Conservation (phyloP, 2,888 invertebrate genomes). For the Dione juno region DNA sequence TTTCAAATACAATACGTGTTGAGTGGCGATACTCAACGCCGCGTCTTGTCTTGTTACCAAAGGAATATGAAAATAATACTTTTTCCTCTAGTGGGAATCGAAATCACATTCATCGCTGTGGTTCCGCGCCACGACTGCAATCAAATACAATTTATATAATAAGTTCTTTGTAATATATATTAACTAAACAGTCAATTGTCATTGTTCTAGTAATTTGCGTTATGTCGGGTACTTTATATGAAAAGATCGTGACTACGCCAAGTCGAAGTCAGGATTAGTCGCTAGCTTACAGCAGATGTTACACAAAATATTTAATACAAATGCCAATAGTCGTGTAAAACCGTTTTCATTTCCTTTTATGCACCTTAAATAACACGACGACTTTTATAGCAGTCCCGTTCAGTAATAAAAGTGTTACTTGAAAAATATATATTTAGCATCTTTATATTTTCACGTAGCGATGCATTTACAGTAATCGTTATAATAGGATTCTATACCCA, state of each 20-base stretch:
- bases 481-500: neutral
- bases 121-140: too few relatives aligned
- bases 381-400: conserved; percentile 22
- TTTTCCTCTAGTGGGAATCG: too few relatives aligned
- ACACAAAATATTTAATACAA: conserved; percentile 4
- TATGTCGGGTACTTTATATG: neutral
- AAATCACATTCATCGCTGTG: too few relatives aligned
- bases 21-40: too few relatives aligned
- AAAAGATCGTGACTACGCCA: neutral
- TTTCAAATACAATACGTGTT: too few relatives aligned
- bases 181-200: too few relatives aligned
- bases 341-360: conserved; percentile 3
- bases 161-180: too few relatives aligned
- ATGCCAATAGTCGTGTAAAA: neutral
- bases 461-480: conserved; percentile 13
- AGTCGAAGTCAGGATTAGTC: neutral
- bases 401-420: conserved; percentile 18
- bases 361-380: conserved; percentile 16
- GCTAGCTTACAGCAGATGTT: neutral
- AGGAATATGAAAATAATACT: too few relatives aligned
- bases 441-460: neutral
- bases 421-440: conserved; percentile 9
- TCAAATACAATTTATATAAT: too few relatives aligned
- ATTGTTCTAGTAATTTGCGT: neutral
- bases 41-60: too few relatives aligned